phyloP scores from a whole-genome alignment of 2,113 vertebrate species.

The Zosterops japonicus region DNA sequence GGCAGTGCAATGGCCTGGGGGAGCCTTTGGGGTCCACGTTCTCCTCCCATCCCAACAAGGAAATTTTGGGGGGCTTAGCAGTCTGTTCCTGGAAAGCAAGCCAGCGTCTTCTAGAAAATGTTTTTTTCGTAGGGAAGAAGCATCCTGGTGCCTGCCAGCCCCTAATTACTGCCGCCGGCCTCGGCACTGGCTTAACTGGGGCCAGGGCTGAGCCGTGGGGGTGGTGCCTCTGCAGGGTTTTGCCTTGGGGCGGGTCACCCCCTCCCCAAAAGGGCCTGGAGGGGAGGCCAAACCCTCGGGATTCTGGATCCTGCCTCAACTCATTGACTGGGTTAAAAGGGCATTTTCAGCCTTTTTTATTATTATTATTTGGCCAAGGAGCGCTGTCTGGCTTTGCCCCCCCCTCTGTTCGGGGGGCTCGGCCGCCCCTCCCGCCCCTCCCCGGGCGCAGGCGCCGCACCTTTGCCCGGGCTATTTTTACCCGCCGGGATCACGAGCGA shows the following conservation, averaged over 20 bases:
- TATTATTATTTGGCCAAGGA: background rate
- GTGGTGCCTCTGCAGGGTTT: background rate
- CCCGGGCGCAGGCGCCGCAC: background rate
- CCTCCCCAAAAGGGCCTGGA: background rate
- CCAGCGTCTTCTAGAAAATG: rapidly evolving
- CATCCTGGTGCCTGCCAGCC: background rate
- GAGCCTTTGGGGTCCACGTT: background rate
- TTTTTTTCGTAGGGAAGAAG: background rate
- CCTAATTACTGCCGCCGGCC: background rate
- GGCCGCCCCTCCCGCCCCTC: background rate
- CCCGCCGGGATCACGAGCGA: background rate
- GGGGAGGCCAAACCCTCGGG: background rate
- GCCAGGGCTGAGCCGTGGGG: background rate
- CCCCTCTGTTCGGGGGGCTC: background rate
- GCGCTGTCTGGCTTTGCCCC: background rate
- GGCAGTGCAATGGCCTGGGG: no score
- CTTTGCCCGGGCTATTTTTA: constrained; percentile 41
- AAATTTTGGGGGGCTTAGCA: background rate
- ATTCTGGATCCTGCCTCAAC: background rate
- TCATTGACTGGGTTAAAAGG: background rate
- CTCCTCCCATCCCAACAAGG: background rate
- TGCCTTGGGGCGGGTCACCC: background rate
- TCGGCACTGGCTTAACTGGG: background rate
- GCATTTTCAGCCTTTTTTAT: background rate
- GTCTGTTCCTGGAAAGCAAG: background rate